Evolutionary conservation across 1,140 invertebrate species (phyloP).

Genomic region (Amyelois transitella): DNA sequence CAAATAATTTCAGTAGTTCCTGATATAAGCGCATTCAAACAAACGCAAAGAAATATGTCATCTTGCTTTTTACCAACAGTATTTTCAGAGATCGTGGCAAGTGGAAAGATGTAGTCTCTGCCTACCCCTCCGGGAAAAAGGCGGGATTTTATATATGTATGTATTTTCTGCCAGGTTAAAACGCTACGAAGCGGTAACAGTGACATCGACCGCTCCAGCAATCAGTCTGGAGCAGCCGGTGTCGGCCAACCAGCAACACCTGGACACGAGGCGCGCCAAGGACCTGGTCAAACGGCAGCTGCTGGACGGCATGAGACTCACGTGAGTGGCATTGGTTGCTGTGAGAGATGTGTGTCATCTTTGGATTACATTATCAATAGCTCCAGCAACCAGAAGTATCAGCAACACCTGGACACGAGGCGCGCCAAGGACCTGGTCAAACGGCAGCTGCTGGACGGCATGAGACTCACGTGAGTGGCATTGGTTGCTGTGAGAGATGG

Average conservation of each 20-base stretch:
- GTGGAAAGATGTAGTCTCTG: no score
- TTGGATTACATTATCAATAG: no score
- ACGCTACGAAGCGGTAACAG: slow-evolving; percentile 56
- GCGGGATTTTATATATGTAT: no score
- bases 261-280: slow-evolving; percentile 52
- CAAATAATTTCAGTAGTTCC: no score
- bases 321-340: slow-evolving; percentile 40
- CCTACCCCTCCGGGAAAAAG: no score
- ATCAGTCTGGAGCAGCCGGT: slow-evolving; percentile 31
- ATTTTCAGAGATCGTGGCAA: no score
- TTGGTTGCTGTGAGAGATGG: no score
- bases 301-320: slow-evolving; percentile 45
- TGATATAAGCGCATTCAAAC: no score
- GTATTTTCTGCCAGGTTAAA: slow-evolving; percentile 34
- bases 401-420: slow-evolving; percentile 38
- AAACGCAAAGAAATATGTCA: no score
- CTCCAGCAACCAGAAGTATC: slow-evolving; percentile 38
- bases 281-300: slow-evolving; percentile 56
- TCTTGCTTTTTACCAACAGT: no score
- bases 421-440: slow-evolving; percentile 59
- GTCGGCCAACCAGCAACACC: slow-evolving; percentile 21
- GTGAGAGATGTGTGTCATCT: no score
- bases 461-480: slow-evolving; percentile 51
- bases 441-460: slow-evolving; percentile 46
- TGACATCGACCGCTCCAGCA: slow-evolving; percentile 50